These are phyloP conservation scores for Dermochelys coriacea DNA, from an alignment of 2,797 vertebrate species.

Conservation along the genomic window DNA sequence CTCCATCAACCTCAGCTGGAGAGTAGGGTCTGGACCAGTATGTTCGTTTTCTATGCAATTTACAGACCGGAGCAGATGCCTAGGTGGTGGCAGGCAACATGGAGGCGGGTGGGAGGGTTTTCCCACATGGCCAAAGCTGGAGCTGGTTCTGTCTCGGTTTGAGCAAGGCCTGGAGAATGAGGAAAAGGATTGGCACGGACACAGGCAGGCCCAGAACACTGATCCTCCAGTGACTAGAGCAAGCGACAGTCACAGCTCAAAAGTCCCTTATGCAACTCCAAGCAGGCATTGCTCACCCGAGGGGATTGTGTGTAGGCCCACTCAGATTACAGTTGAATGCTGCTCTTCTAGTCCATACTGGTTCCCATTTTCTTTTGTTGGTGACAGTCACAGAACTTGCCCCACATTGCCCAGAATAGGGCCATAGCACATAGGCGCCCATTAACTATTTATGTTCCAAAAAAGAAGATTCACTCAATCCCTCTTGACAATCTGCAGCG, in stretches of 20 bases:
- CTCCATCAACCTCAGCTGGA: not conserved
- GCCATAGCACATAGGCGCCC: not conserved
- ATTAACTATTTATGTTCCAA: not conserved
- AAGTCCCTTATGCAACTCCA: not conserved
- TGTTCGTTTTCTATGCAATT: accelerated
- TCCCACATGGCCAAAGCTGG: not conserved
- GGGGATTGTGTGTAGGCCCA: not conserved
- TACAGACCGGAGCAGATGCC: no score
- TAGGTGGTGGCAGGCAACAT: not conserved
- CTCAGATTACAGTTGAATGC: not conserved
- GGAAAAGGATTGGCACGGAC: not conserved
- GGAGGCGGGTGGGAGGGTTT: not conserved
- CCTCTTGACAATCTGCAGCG: not conserved
- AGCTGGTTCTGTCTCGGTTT: not conserved
- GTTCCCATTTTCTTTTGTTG: not conserved
- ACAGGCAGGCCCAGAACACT: not conserved
- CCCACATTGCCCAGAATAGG: not conserved
- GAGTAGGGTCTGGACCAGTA: not conserved
- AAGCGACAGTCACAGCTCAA: not conserved
- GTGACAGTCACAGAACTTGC: not conserved
- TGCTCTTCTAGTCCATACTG: not conserved
- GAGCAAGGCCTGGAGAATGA: not conserved
- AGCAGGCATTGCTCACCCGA: not conserved
- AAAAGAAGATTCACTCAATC: not conserved
- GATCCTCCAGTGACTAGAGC: not conserved